Evolutionary conservation across 2,113 vertebrate genomes (phyloP), one percentile per base, ranked within the genome.

Genomic region (Sceloporus tristichus): DNA sequence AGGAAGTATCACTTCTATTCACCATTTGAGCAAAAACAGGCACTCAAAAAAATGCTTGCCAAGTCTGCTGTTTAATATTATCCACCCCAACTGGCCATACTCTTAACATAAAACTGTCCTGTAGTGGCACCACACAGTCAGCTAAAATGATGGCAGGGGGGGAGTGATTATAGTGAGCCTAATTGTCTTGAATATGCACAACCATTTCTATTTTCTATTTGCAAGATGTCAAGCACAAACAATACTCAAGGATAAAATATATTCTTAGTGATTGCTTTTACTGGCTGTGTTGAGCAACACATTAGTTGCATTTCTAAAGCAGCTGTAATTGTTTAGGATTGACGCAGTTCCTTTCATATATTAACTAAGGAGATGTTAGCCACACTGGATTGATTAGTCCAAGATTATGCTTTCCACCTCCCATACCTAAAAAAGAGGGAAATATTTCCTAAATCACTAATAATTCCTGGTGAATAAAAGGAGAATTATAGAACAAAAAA

Each of bases 161-260:
- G 77, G 77, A 89, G 91, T 91, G 89, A 91, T 91, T 87, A 79
- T 42, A 91, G 88, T 79, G 89, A 1, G 2, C 84, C 74, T 7
- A 84, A 80, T 89, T 87, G 88, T 87, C 84, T 56, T 84, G 23
- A 53, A 48, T 90, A 66, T 92, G 77, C 42, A 21, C 18, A 9
- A 34, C 11, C 18, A 54, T 79, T 80, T 21, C 56, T 80, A 18
- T 42, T 84, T 85, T 85, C 59, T 34, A 40, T 85, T 62, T 65
- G 56, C 13, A 84, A 71, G n/a, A 9, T 70, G 56, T 59, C 56
- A 59, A 10, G 56, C 56, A 59, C 29, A 29, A 27, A 84, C 53
- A 10, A 54, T 89, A 42, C 78, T 79, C 23, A 56, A 48, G 11
- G 53, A 56, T 80, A 78, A 89, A 90, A 85, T 88, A 90, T 86